Evolutionary conservation across 2,113 vertebrate genomes (phyloP), one percentile per base, ranked within the genome.

Genomic region (Noctilio leporinus): DNA sequence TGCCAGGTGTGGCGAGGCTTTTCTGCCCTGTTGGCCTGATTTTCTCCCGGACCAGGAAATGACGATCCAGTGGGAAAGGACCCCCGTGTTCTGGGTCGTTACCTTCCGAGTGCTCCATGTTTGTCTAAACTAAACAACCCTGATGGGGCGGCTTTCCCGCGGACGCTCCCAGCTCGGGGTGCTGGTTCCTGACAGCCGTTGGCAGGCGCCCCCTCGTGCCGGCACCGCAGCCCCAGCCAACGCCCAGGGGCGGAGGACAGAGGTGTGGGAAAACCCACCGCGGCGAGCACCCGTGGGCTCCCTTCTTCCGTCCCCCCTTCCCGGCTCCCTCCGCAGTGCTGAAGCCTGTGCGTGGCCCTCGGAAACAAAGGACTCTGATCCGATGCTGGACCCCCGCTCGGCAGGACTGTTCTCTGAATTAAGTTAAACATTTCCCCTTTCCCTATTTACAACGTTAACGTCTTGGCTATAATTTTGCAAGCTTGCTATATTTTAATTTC

Each of bases 401-500:
- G 94, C 78, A 95, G 84, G 97, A 93, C 70, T 51, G 1, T 95
- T 95, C 53, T 94, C 72, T 81, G 96, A 98, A 98, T 98, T 95
- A 94, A 95, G 75, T 98, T 97, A 98, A 69, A 82, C 6, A 0
- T 96, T 89, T 98, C 96, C 98, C 95, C 98, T 94, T 98, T 97
- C 93, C 97, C 97, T 98, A 94, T 97, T 98, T 98, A 97, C 98
- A 98, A 98, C 97, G 96, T 97, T 97, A 97, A 97, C 97, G 97
- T 85, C 77, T 97, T 98, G 92, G 85, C 92, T 97, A 85, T 97
- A 97, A 95, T 98, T 98, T 98, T 98, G 98, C 97, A 98, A 98
- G 97, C 98, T 98, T 98, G 98, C 97, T 98, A 62, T 95, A 97
- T 98, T 98, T 97, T 97, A 97, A 98, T 98, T 98, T 98, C 93